Conservation (phyloP, 2,888 invertebrate genomes). For the Acrobasis suavella region DNA sequence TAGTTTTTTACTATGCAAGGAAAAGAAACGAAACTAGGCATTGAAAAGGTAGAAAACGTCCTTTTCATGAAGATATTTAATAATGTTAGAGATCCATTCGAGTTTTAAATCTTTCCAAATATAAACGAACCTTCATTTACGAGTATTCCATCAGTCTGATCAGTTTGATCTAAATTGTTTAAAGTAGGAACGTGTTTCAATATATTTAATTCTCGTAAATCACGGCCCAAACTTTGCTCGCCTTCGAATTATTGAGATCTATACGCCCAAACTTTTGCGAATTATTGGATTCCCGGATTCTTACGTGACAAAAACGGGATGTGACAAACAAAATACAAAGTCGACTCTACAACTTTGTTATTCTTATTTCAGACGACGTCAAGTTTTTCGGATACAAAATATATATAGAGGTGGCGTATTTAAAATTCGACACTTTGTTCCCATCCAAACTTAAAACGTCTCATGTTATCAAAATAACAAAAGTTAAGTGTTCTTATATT, state of each 20-base stretch:
- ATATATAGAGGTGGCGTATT: background rate
- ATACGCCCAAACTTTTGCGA: conserved; percentile 11
- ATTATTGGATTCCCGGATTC: conserved; percentile 12
- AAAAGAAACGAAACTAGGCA: too few species aligned
- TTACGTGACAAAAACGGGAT: conserved; percentile 15
- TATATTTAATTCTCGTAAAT: background rate
- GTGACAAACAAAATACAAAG: conserved; percentile 19
- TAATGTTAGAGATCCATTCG: too few species aligned
- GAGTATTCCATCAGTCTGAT: background rate
- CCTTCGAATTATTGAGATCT: conserved; percentile 12
- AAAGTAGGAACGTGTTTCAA: background rate
- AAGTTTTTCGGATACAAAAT: background rate
- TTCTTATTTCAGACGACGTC: background rate
- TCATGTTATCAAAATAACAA: too few species aligned
- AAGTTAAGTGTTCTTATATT: too few species aligned
- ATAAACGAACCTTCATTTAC: too few species aligned
- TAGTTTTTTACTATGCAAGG: too few species aligned
- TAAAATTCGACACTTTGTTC: background rate
- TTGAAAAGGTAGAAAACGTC: too few species aligned
- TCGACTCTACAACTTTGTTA: conserved; percentile 18
- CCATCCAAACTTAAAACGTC: too few species aligned
- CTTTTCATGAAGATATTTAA: too few species aligned
- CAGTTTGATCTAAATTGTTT: background rate
- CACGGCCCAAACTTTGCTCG: background rate
- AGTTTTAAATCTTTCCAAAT: too few species aligned